Percentiles rank a stretch among this genome's conserved stretches.
These are phyloP conservation scores for Salvelinus sp. DNA, from an alignment of 2,113 vertebrate genomes.

Conservation along the genomic window DNA sequence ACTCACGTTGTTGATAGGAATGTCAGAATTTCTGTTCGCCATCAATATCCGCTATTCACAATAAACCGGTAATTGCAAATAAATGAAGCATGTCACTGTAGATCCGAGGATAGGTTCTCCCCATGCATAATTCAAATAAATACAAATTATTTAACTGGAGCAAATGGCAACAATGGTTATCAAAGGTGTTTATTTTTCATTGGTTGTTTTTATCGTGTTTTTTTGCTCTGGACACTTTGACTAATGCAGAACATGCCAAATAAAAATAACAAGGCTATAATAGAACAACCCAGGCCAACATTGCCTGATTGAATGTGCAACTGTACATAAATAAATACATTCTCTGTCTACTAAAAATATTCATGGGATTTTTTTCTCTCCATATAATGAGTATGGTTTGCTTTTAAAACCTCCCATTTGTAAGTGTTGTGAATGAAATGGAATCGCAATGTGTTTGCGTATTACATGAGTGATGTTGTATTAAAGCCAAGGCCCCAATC, in stretches of 20 bases:
- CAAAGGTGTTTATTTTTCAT: slow-evolving; percentile 25
- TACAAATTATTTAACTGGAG: slow-evolving; percentile 26
- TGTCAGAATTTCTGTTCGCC: not conserved
- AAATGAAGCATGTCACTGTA: slow-evolving; percentile 31
- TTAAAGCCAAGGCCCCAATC: slow-evolving; percentile 76
- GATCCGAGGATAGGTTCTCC: slow-evolving; percentile 7
- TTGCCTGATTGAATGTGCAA: slow-evolving; percentile 31
- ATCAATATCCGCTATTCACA: slow-evolving; percentile 8
- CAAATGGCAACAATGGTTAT: slow-evolving; percentile 35
- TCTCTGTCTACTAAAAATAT: slow-evolving; percentile 47
- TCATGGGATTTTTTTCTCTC: slow-evolving; percentile 49
- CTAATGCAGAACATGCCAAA: slow-evolving; percentile 19
- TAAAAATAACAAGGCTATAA: slow-evolving; percentile 27
- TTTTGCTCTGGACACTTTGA: slow-evolving; percentile 9
- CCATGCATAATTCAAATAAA: slow-evolving; percentile 19
- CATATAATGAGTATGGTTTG: slow-evolving; percentile 49
- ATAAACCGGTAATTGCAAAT: slow-evolving; percentile 28
- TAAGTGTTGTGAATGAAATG: slow-evolving; percentile 65
- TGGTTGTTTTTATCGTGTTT: slow-evolving; percentile 27
- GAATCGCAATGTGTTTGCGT: slow-evolving; percentile 66
- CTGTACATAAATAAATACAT: slow-evolving; percentile 47
- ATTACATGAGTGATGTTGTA: slow-evolving; percentile 68
- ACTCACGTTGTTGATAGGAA: not conserved
- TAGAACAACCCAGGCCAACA: slow-evolving; percentile 25
- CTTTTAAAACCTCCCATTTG: slow-evolving; percentile 62